Percentiles rank a stretch among this genome's conserved stretches.
phyloP scores from a whole-genome alignment of 2,888 invertebrate genomes.

The Cosmia pyralina region DNA sequence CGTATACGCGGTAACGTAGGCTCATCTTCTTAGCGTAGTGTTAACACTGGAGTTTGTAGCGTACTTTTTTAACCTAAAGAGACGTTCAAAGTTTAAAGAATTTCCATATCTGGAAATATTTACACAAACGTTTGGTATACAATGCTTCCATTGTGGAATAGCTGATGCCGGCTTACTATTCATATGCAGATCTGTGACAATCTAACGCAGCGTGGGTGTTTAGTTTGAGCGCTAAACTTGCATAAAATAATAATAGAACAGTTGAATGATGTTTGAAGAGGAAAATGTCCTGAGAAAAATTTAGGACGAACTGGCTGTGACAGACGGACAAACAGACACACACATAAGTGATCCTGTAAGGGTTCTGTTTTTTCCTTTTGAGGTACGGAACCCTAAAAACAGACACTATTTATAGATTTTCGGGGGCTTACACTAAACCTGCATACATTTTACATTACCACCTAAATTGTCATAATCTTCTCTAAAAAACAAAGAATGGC shows the following conservation, averaged over 20 bases:
- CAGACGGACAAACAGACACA: too few relatives aligned
- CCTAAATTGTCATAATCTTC: too few relatives aligned
- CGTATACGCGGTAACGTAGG: background rate
- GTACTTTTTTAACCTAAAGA: background rate
- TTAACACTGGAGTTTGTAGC: background rate
- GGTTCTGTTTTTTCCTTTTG: too few relatives aligned
- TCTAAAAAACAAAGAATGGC: too few relatives aligned
- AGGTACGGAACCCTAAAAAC: too few relatives aligned
- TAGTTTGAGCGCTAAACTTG: slow-evolving; percentile 20
- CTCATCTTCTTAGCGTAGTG: background rate
- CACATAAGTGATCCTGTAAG: too few relatives aligned
- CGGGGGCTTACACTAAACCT: too few relatives aligned
- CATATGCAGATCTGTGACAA: slow-evolving; percentile 50
- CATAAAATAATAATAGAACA: slow-evolving; percentile 19
- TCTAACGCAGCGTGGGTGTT: slow-evolving; percentile 25
- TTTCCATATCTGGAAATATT: slow-evolving; percentile 40
- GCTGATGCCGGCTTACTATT: slow-evolving; percentile 45
- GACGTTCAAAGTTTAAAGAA: background rate
- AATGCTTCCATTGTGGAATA: slow-evolving; percentile 29
- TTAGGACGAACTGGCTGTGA: too few relatives aligned
- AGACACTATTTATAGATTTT: too few relatives aligned
- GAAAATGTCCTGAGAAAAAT: too few relatives aligned
- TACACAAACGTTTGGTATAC: slow-evolving; percentile 46
- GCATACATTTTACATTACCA: too few relatives aligned
- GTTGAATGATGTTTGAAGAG: background rate